Evolutionary conservation across 2,888 invertebrate species (phyloP).

Genomic region (Idaea aversata): DNA sequence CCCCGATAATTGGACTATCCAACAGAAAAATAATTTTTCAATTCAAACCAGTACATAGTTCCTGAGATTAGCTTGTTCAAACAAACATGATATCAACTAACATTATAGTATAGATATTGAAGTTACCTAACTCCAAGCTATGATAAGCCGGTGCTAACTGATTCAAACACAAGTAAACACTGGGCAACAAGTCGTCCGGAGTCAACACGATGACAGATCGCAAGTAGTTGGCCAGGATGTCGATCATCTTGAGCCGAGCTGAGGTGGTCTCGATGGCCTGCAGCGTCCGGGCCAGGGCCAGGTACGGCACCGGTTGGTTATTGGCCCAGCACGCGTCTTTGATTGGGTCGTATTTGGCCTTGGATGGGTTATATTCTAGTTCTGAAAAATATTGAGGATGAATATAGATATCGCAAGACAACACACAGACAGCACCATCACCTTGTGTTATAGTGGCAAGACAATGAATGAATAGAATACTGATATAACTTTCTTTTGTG

Average conservation of each 20-base stretch:
- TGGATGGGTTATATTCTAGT: conserved; percentile 84
- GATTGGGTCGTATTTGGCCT: conserved; percentile 89
- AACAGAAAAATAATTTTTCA: too few relatives aligned
- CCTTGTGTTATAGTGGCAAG: too few relatives aligned
- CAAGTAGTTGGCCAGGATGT: conserved; percentile 94
- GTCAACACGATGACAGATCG: conserved; percentile 91
- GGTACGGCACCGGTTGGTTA: conserved; percentile 91
- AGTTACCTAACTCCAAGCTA: conserved; percentile 80
- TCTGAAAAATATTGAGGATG: conserved; percentile 27
- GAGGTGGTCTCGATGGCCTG: conserved; percentile 93
- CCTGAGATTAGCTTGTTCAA: too few relatives aligned
- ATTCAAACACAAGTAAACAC: conserved; percentile 97
- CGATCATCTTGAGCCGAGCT: conserved; percentile 93
- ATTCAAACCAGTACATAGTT: too few relatives aligned
- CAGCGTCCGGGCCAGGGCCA: conserved; percentile 94
- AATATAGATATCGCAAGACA: too few relatives aligned
- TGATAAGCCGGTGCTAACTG: conserved; percentile 97
- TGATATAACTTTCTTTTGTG: too few relatives aligned
- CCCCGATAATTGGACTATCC: too few relatives aligned
- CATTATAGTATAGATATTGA: too few relatives aligned
- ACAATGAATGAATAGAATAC: too few relatives aligned
- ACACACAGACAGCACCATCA: too few relatives aligned
- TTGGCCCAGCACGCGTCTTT: conserved; percentile 90
- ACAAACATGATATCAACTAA: too few relatives aligned
- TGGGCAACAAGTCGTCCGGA: conserved; percentile 93